Evolutionary conservation across 2,888 invertebrate species (phyloP).

Genomic region (Monochamus alternatus): DNA sequence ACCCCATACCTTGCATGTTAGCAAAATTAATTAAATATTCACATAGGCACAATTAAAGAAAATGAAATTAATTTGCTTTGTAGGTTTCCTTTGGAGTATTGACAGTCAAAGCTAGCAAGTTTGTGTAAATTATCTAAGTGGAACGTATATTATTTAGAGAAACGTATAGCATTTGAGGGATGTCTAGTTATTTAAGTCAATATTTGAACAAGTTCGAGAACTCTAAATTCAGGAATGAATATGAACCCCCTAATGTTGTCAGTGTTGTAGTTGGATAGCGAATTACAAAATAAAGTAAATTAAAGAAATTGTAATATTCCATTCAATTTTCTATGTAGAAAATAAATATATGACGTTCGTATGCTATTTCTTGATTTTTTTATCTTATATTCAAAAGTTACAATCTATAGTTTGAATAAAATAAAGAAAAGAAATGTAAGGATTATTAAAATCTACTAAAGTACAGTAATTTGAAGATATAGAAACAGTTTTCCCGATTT

Average conservation of each 20-base stretch:
- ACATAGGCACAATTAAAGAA: no score
- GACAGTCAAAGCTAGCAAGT: conserved; percentile 39
- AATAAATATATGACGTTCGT: no score
- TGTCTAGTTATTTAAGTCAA: conserved; percentile 6
- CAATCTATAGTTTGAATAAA: no score
- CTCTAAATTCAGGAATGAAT: background rate
- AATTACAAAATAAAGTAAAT: background rate
- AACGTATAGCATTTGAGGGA: conserved; percentile 3
- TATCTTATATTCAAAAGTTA: no score
- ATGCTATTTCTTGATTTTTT: no score
- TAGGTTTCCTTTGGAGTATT: conserved; percentile 16
- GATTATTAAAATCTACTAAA: no score
- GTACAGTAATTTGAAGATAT: no score
- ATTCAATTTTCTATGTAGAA: no score
- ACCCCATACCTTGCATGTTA: no score
- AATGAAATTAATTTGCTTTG: background rate
- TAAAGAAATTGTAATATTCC: background rate
- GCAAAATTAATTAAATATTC: no score
- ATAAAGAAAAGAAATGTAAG: no score
- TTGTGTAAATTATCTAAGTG: conserved; percentile 37
- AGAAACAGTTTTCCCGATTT: no score
- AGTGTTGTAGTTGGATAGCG: background rate
- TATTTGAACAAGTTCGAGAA: conserved; percentile 6
- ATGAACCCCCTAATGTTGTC: background rate
- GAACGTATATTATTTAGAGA: conserved; percentile 41